Base-by-base conservation (phyloP, 2,113 vertebrate genomes). In the Hypanus sabinus region DNA sequence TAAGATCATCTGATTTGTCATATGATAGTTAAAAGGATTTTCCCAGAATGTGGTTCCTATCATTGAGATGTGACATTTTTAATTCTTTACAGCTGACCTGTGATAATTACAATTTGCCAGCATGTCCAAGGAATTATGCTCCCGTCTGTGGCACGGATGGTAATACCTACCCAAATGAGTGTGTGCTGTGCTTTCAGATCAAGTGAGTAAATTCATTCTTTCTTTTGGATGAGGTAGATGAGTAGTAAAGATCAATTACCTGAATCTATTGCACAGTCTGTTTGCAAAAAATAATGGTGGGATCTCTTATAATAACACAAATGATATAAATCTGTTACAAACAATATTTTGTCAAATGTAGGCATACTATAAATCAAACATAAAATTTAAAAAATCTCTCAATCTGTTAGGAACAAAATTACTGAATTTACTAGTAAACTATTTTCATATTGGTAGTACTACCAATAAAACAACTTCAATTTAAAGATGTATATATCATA, bases 101-200 rank as follows among this genome's bases (percentile, higher is more conserved):
- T 0, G 0, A 65, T 36, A 3, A 0, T 0, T 96, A 96, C 0
- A 57, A 24, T 0, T 0, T 94, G 0, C 46, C 93, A 3, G 96
- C 96, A 0, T 98, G 98, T 62, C 97, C 97, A 0, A 92, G 97
- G 94, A 96, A 97, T 95, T 33, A 96, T 0, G 88, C 95, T 55
- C 97, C 98, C 0, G 96, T 98, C 79, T 98, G 98, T 12, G 97
- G 97, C 30, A 97, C 95, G 0, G 97, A 98, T 0, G 96, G 97
- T 24, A 96, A 95, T 81, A 98, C 97, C 20, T 98, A 98, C 0
- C 94, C 96, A 94, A 98, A 97, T 14, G 97, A 98, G 95, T 98
- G 98, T 83, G 76, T 94, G 71, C 96, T 98, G 95, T 98, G 98
- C 96, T 95, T 94, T 94, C 93, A 96, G 93, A 96, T 96, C 96